These are phyloP conservation scores for Girardinichthys multiradiatus DNA, from an alignment of 2,113 vertebrate genomes.

Conservation along the genomic window DNA sequence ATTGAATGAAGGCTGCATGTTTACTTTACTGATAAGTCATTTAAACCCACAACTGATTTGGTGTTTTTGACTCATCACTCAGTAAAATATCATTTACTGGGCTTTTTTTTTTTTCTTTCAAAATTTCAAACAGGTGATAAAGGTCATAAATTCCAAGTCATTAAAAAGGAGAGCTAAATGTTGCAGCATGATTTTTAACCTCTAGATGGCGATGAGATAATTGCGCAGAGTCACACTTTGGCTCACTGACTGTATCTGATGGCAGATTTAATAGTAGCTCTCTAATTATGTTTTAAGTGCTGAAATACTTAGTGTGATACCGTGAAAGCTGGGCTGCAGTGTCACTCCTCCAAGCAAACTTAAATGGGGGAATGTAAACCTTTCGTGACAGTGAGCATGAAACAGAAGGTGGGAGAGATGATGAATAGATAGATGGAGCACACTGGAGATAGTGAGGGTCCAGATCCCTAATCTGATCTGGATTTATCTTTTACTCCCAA, in stretches of 20 bases:
- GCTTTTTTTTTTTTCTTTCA: too few species aligned
- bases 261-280: conserved; percentile 15
- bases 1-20: background rate
- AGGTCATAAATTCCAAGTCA: background rate
- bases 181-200: conserved; percentile 30
- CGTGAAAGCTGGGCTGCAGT: conserved; percentile 5
- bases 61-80: background rate
- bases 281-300: conserved; percentile 8
- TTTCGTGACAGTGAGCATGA: conserved; percentile 17
- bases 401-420: conserved; percentile 13
- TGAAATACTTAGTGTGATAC: conserved; percentile 4
- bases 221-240: conserved; percentile 9
- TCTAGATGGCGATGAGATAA: conserved; percentile 53
- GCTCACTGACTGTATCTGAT: background rate
- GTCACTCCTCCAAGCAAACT: background rate
- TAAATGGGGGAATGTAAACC: conserved; percentile 11
- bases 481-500: conserved; percentile 68
- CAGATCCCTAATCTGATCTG: conserved; percentile 76
- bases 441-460: conserved; percentile 45
- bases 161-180: background rate
- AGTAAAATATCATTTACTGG: background rate
- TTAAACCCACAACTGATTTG: background rate
- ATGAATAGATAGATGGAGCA: conserved; percentile 47
- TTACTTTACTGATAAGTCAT: background rate
- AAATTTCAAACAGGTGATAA: background rate